These are phyloP conservation scores for Perognathus longimembris DNA, from an alignment of 2,113 vertebrate genomes.

Conservation along the genomic window DNA sequence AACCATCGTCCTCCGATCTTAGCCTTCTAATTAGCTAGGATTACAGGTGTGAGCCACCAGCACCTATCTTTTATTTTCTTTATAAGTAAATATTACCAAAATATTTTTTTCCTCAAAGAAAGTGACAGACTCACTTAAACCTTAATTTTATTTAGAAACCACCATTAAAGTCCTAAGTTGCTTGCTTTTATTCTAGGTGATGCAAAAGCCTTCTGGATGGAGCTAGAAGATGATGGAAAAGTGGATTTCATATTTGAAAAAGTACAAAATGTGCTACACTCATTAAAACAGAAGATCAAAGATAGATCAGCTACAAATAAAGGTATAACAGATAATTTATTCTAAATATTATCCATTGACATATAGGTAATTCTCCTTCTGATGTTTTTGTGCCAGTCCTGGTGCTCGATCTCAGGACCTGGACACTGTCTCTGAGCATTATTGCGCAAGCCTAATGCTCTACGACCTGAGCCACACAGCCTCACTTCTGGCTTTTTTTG, in stretches of 20 bases:
- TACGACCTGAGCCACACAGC: too few species aligned
- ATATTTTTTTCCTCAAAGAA: slow-evolving; percentile 47
- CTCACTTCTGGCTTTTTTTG: too few species aligned
- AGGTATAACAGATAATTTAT: slow-evolving; percentile 81
- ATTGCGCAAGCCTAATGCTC: too few species aligned
- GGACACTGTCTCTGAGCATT: too few species aligned
- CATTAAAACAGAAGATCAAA: slow-evolving; percentile 89
- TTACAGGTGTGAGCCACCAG: too few species aligned
- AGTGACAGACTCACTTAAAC: slow-evolving; percentile 26
- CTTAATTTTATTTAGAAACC: slow-evolving; percentile 38
- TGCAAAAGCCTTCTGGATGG: slow-evolving; percentile 85
- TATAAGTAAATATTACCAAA: slow-evolving; percentile 33
- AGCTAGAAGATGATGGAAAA: slow-evolving; percentile 79
- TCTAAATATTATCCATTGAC: neutral
- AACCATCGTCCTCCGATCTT: too few species aligned
- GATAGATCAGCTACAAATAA: slow-evolving; percentile 87
- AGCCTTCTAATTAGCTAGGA: too few species aligned
- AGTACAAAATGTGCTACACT: slow-evolving; percentile 83
- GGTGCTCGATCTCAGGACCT: too few species aligned
- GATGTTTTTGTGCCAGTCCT: too few species aligned
- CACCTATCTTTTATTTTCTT: neutral
- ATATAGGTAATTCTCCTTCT: too few species aligned
- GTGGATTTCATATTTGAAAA: slow-evolving; percentile 88
- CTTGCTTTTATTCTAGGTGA: slow-evolving; percentile 82
- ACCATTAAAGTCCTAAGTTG: neutral